Evolutionary conservation across 2,888 invertebrate species (phyloP), one percentile per base, ranked within the genome.

Genomic region (Galerucella calmariensis): DNA sequence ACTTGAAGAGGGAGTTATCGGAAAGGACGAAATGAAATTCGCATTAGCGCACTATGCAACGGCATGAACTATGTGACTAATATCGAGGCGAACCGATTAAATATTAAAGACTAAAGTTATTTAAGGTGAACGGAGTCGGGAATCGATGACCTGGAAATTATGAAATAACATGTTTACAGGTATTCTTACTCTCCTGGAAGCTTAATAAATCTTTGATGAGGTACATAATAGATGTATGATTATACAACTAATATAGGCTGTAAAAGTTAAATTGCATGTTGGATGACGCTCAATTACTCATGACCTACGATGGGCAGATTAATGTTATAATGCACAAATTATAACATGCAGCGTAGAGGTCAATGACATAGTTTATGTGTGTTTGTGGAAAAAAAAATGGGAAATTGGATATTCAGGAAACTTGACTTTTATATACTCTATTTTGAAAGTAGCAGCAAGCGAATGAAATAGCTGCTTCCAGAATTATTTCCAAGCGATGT

Each of bases 81-180:
- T 56, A 56, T 56, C 56, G 65, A 65, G 65, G 56, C 56, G 58
- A 71, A 65, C 65, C 41, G 65, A 71, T 71, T 71, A 71, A 71
- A 53, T 65, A 71, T 71, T 71, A 71, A 71, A 41, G 65, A 56
- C 58, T 20, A n/a, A 65, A 65, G 65, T 71, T 65, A 71, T 71
- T 24, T 71, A 56, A 65, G 56, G 53, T 65, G 56, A 44, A 41
- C 12, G 9, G 6, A 24, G 53, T 56, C 44, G n/a, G 24, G 20
- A 65, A 71, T 71, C 65, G 56, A 71, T 71, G 71, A 71, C 71
- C 65, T 65, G 65, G 44, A 71, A 71, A 24, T 65, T 46, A 71
- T 65, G 24, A 62, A 62, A 62, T 20, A 16, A 56, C 56, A 56
- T 56, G 56, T 20, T 56, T 20, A 56, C 56, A 56, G 10, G 56